phyloP scores from a whole-genome alignment of 1,140 invertebrate species.

The Lethrus apterus region DNA sequence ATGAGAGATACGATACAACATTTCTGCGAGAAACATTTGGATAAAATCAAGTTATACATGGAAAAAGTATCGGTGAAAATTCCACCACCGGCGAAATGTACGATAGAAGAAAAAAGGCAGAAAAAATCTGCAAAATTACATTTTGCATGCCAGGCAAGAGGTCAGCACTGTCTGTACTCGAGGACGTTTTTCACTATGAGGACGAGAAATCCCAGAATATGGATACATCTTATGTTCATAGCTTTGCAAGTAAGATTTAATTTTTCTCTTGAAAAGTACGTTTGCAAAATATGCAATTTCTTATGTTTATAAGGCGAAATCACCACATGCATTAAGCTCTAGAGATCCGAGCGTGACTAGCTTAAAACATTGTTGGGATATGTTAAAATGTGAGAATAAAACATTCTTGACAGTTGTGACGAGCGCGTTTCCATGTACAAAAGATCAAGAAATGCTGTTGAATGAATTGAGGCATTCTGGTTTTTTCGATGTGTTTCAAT shows the following conservation, averaged over 20 bases:
- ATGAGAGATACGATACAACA: slow-evolving; percentile 87
- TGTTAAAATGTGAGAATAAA: slow-evolving; percentile 81
- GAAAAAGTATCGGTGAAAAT: slow-evolving; percentile 74
- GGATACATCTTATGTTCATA: slow-evolving; percentile 94
- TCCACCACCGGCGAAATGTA: slow-evolving; percentile 84
- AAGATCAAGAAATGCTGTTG: slow-evolving; percentile 79
- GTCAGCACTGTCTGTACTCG: slow-evolving; percentile 83
- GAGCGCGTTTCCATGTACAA: slow-evolving; percentile 81
- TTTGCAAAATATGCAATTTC: slow-evolving; percentile 1
- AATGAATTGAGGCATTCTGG: slow-evolving; percentile 79
- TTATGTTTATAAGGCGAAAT: slow-evolving; percentile 53
- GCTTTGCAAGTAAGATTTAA: slow-evolving; percentile 62
- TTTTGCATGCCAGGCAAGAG: slow-evolving; percentile 80
- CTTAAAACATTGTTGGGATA: slow-evolving; percentile 88
- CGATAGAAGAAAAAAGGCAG: slow-evolving; percentile 74
- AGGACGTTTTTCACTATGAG: slow-evolving; percentile 78
- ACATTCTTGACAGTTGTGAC: slow-evolving; percentile 87
- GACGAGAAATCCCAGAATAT: slow-evolving; percentile 78
- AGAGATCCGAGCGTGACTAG: slow-evolving; percentile 74
- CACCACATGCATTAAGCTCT: slow-evolving; percentile 71
- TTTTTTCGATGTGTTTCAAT: slow-evolving; percentile 90
- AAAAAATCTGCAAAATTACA: slow-evolving; percentile 82
- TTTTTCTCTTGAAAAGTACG: background rate
- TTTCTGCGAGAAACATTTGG: slow-evolving; percentile 89
- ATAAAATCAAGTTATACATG: slow-evolving; percentile 87